Percentiles rank a stretch among this genome's conserved stretches.
phyloP scores from a whole-genome alignment of 2,113 vertebrate genomes.

The Myotis davidii region DNA sequence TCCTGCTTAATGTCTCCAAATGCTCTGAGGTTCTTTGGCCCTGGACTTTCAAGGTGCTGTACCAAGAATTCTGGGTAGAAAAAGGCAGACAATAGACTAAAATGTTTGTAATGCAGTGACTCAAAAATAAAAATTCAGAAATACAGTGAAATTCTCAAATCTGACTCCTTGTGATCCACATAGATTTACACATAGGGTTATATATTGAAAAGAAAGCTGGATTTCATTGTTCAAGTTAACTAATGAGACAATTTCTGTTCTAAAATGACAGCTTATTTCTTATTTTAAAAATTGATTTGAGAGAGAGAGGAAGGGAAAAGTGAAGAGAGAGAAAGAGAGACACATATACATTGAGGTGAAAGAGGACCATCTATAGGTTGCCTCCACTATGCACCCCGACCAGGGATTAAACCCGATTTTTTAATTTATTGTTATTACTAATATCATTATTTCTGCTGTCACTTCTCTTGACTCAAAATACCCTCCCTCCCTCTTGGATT shows the following conservation, averaged over 20 bases:
- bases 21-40: background rate
- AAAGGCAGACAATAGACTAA: background rate
- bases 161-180: background rate
- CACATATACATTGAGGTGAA: too few species aligned
- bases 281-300: too few species aligned
- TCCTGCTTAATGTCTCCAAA: background rate
- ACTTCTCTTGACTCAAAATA: background rate
- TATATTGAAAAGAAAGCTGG: background rate
- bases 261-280: background rate
- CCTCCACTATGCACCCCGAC: too few species aligned
- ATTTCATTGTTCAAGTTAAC: background rate
- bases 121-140: slow-evolving; percentile 38
- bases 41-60: background rate
- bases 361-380: too few species aligned
- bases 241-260: background rate
- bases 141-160: background rate
- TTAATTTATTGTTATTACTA: background rate
- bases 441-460: background rate
- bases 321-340: too few species aligned
- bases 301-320: too few species aligned
- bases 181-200: background rate
- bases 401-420: too few species aligned
- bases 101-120: background rate
- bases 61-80: background rate
- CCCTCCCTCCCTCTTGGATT: background rate